Evolutionary conservation across 2,113 vertebrate genomes (phyloP), one percentile per base, ranked within the genome.

Genomic region (Colaptes auratus): DNA sequence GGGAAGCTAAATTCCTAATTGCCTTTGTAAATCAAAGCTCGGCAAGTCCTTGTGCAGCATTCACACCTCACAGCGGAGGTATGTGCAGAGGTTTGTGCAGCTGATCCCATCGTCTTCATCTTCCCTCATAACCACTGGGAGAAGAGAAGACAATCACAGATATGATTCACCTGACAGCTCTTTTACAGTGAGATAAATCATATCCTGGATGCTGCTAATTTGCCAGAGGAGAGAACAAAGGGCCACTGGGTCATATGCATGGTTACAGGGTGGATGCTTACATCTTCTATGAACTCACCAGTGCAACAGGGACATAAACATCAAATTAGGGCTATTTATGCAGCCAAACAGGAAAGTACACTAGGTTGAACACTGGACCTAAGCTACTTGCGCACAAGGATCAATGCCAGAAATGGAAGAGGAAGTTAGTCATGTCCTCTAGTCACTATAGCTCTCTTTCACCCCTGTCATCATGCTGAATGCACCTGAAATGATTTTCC

Each of bases 111-210:
- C 42, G 44, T 2, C 2, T 66, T 63, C 1, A 1, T 50, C 46
- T 63, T 79, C 46, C 27, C 33, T 55, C 36, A 14, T 6, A 65
- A 27, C 13, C 42, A 75, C 42, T 8, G 30, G 19, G 61, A 71
- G 63, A n/a, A n/a, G n/a, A n/a, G n/a, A 15, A 67, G 12, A n/a
- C 12, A 67, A 48, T 72, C 12, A 25, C 15, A 9, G 0, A 0
- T 69, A 19, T 12, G 20, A 48, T 44, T 64, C 61, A 66, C 16
- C 20, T 19, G 30, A 35, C 16, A 36, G 33, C 10, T 42, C 31
- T 56, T 71, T 8, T 75, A 48, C 19, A 7, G 42, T 30, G n/a
- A 63, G n/a, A 36, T 12, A 77, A 86, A 52, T 10, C 52, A 28
- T 42, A 48, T 10, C 24, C 12, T 48, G 42, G 24, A 15, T 61